Evolutionary conservation across 2,797 vertebrate species (phyloP), one percentile per base, ranked within the genome.

Genomic region (Rhinatrema bivittatum): DNA sequence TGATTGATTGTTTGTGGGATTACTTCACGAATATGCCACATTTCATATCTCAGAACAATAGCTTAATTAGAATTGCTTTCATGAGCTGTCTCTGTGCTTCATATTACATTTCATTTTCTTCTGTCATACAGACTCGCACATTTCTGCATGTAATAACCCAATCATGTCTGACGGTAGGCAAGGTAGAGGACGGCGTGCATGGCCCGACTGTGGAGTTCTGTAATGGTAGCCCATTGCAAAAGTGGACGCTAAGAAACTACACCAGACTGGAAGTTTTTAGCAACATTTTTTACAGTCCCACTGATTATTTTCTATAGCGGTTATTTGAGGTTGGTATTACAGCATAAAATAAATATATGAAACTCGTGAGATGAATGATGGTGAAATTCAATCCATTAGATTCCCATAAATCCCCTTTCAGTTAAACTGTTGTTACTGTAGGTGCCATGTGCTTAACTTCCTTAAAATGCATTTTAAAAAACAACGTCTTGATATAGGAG

Each of bases 101-200:
- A 30, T n/a, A n/a, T n/a, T n/a, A n/a, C n/a, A 16, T 27, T n/a
- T 25, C 10, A 26, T 53, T 65, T 67, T 55, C 70, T 62, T 79
- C 55, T 79, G 65, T 44, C 38, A 55, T 46, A 60, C 89, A 98
- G 94, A 94, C 81, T 62, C 84, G 64, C 56, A 87, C 88, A 26
- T 87, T 98, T 66, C 81, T 91, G 45, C 94, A 99, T 60, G 64
- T 92, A 72, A 86, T 85, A 82, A 98, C 90, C 27, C 91, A 93
- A 62, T 90, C 87, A 35, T 99, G 94, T 82, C 86, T 98, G 76
- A 93, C 91, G 51, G 66, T 95, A 72, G 78, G 84, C 73, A 85
- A 78, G 50, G 65, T 88, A 59, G 83, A 85, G 60, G 90, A 91
- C 25, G 91, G 87, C 53, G 84, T 72, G 24, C 84, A 57, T 2